Evolutionary conservation across 2,113 vertebrate species (phyloP), one percentile per base, ranked within the genome.

Genomic region (Tautogolabrus adspersus): DNA sequence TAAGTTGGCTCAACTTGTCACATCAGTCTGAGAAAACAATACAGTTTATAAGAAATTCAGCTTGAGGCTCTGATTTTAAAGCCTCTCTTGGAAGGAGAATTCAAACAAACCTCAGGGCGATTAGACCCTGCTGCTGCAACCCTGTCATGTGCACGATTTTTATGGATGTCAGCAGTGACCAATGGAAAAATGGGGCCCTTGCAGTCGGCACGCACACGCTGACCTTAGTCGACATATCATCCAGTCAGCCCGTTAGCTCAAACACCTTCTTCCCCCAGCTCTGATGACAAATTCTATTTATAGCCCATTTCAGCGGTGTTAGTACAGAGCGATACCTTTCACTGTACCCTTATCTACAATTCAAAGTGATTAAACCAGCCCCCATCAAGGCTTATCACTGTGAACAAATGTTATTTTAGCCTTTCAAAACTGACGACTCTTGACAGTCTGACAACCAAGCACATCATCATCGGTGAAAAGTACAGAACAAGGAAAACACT

Each of bases 241-340:
- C 77, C 79, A 77, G 83, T 6, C 86, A 69, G 82, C 37, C 86
- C 70, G 84, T 85, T 85, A 65, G 79, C 75, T 82, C 82, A 81
- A 88, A 90, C 87, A 90, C 83, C 82, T 91, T 91, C 87, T 79
- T 91, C 83, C 83, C 84, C 80, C 79, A 76, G 76, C 88, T 93
- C 90, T 87, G 77, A 83, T 92, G 87, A 91, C 91, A 87, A 87
- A 81, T 23, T 52, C 86, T 95, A 94, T 94, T 94, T 90, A 92
- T 94, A 94, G 91, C 62, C 59, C 56, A 79, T 84, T 81, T 79
- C 66, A 72, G 78, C 83, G 21, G 60, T 79, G 71, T 78, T 88
- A 82, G 87, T 85, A 84, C 83, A 51, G 23, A 34, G 76, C 57
- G 82, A 81, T 72, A 81, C 82, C 87, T 93, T 92, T 93, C 89